phyloP scores from a whole-genome alignment of 2,797 vertebrate species.

The Spizella passerina region DNA sequence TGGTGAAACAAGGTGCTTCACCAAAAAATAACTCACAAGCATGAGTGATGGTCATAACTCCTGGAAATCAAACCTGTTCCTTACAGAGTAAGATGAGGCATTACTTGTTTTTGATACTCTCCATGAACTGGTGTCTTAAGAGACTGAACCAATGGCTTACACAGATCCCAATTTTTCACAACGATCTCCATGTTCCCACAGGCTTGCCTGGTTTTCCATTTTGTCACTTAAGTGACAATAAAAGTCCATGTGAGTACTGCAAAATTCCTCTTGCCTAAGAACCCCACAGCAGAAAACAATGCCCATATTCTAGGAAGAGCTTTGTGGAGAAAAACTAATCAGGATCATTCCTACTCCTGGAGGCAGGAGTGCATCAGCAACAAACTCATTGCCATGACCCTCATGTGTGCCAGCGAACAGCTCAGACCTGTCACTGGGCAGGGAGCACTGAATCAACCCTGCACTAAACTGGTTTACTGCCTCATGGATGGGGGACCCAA shows the following conservation, averaged over 20 bases:
- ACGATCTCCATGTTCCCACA: neutral
- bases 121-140: neutral
- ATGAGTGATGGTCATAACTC: neutral
- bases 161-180: neutral
- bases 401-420: neutral
- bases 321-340: neutral
- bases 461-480: neutral
- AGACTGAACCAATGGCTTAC: neutral
- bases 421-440: rapidly evolving
- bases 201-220: neutral
- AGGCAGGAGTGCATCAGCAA: neutral
- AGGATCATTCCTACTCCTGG: neutral
- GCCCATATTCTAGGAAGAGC: neutral
- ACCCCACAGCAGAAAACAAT: neutral
- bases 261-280: neutral
- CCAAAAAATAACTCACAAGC: neutral
- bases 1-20: neutral
- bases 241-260: rapidly evolving
- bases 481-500: neutral
- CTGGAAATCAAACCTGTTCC: no score
- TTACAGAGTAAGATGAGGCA: no score
- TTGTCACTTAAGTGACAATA: neutral
- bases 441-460: neutral
- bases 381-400: neutral
- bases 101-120: no score